Conservation (phyloP, 37 sponge, comb jelly and placozoan species). For the Halisarca cf. caerulea region DNA sequence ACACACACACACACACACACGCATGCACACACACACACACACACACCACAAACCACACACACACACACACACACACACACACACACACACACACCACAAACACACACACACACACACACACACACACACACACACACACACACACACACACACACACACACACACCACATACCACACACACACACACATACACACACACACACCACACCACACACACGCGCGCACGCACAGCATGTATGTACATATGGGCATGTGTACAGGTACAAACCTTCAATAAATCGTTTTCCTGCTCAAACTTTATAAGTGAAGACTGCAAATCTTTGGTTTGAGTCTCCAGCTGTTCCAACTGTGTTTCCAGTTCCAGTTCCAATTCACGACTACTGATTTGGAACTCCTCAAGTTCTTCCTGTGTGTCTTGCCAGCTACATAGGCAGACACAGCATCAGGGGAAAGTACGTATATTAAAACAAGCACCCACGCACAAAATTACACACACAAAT, state of each 20-base stretch:
- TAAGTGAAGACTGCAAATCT: slow-evolving; percentile 61
- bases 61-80: not conserved
- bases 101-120: not conserved
- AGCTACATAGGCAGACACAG: slow-evolving; percentile 39
- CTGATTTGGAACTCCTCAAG: slow-evolving; percentile 92
- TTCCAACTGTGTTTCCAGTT: slow-evolving; percentile 90
- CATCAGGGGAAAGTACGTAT: not conserved
- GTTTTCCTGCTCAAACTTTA: slow-evolving; percentile 83
- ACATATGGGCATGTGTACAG: not conserved
- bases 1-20: not conserved
- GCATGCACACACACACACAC: not conserved
- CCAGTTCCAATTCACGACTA: slow-evolving; percentile 90
- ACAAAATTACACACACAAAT: too few relatives aligned
- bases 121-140: not conserved
- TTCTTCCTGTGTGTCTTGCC: slow-evolving; percentile 77
- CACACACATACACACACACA: not conserved
- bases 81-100: not conserved
- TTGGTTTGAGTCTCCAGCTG: slow-evolving; percentile 79
- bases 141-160: too few relatives aligned
- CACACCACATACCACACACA: not conserved
- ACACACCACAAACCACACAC: not conserved
- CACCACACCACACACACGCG: not conserved
- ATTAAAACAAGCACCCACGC: too few relatives aligned
- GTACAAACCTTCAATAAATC: slow-evolving; percentile 72
- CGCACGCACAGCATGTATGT: not conserved